phyloP scores from a whole-genome alignment of 1,140 invertebrate genomes.

The Drosophila punjabiensis region DNA sequence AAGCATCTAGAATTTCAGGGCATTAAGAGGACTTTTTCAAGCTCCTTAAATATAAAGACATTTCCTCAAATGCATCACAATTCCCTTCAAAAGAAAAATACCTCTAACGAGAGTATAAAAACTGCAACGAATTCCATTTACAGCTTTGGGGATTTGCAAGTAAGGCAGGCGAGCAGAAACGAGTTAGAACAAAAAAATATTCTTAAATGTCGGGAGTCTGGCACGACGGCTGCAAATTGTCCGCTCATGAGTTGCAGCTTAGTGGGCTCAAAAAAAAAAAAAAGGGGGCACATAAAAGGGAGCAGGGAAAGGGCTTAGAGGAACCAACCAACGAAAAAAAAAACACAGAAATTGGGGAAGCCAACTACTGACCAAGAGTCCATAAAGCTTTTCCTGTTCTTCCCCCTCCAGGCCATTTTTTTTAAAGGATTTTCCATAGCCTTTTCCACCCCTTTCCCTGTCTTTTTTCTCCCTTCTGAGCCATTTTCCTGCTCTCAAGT shows the following conservation, averaged over 20 bases:
- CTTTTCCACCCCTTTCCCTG: neutral
- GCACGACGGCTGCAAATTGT: slow-evolving; percentile 40
- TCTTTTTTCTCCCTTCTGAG: neutral
- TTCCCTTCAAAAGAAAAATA: neutral
- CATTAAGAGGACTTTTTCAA: too few relatives aligned
- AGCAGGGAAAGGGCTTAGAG: slow-evolving; percentile 20
- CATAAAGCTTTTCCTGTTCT: slow-evolving; percentile 38
- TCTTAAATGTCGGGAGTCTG: slow-evolving; percentile 30
- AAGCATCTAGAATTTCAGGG: neutral
- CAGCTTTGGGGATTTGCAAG: slow-evolving; percentile 38
- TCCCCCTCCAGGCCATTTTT: neutral
- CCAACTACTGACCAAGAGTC: slow-evolving; percentile 41
- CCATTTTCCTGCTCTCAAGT: slow-evolving; percentile 33
- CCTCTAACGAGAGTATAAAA: slow-evolving; percentile 14
- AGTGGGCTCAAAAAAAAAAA: slow-evolving; percentile 7
- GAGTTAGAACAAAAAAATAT: slow-evolving; percentile 36
- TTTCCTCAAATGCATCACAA: neutral
- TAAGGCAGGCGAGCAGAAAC: slow-evolving; percentile 20
- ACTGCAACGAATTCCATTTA: slow-evolving; percentile 37
- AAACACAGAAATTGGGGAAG: slow-evolving; percentile 17
- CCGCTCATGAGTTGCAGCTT: slow-evolving; percentile 54
- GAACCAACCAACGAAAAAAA: neutral
- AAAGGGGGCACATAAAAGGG: neutral
- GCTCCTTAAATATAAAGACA: neutral
- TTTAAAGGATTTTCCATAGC: neutral